phyloP scores from a whole-genome alignment of 2,888 invertebrate genomes.

The Apamea monoglypha region DNA sequence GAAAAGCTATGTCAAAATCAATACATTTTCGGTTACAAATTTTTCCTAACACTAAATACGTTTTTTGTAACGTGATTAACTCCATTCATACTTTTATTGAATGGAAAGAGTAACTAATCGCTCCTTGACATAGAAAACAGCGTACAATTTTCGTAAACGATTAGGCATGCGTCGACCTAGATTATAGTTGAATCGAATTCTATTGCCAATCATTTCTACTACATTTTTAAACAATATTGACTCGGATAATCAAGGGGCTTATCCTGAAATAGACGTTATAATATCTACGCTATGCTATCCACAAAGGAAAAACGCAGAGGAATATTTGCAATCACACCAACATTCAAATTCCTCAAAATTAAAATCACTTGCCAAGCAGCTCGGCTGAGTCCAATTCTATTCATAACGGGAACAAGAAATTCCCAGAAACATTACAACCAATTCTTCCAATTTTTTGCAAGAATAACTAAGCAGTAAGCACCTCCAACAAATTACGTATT shows the following conservation, averaged over 20 bases:
- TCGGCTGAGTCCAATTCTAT: slow-evolving; percentile 5
- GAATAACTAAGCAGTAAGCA: slow-evolving; percentile 40
- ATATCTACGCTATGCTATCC: not conserved
- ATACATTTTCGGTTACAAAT: not conserved
- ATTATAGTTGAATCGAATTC: slow-evolving; percentile 42
- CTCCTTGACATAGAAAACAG: slow-evolving; percentile 62
- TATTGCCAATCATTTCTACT: slow-evolving; percentile 4
- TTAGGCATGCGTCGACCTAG: slow-evolving; percentile 51
- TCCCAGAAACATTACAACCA: slow-evolving; percentile 19
- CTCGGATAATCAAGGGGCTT: not conserved
- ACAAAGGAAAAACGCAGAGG: slow-evolving; percentile 5
- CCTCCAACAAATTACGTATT: slow-evolving; percentile 57
- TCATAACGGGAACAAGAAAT: slow-evolving; percentile 30
- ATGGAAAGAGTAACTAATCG: slow-evolving; percentile 63
- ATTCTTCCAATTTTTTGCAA: slow-evolving; percentile 46
- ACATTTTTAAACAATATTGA: not conserved
- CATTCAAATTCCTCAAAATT: slow-evolving; percentile 22
- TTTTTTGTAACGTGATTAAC: slow-evolving; percentile 66
- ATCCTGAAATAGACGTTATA: not conserved
- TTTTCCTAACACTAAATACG: too few species aligned
- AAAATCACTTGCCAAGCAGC: slow-evolving; percentile 10
- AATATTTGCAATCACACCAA: not conserved
- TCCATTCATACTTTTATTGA: slow-evolving; percentile 65
- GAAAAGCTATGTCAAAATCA: not conserved
- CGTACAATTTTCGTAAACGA: slow-evolving; percentile 53